phyloP scores from a whole-genome alignment of 2,888 invertebrate genomes.

The Bruchidius siliquastri region DNA sequence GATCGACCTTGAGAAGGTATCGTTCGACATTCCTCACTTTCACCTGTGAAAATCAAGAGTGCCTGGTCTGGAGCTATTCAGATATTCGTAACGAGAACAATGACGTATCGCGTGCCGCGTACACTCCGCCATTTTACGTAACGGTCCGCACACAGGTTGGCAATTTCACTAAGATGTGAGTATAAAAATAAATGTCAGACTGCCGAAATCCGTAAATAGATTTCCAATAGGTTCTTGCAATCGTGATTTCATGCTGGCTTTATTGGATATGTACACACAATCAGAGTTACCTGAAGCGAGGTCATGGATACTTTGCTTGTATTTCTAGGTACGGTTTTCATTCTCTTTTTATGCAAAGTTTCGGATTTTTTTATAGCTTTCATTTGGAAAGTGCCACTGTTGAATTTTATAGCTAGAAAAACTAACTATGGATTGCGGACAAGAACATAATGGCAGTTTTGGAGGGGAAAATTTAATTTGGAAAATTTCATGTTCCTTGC shows the following conservation, averaged over 20 bases:
- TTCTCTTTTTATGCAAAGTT: no score
- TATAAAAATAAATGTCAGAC: not conserved
- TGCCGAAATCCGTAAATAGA: not conserved
- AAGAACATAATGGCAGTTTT: no score
- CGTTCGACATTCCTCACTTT: not conserved
- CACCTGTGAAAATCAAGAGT: not conserved
- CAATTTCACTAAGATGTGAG: not conserved
- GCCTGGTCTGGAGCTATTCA: not conserved
- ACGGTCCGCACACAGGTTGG: not conserved
- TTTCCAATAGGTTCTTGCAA: not conserved
- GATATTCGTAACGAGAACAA: not conserved
- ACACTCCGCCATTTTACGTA: not conserved
- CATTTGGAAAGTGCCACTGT: no score
- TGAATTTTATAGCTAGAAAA: no score
- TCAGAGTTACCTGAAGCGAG: not conserved
- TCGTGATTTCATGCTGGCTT: not conserved
- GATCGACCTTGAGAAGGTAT: not conserved
- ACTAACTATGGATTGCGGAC: no score
- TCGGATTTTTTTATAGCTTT: no score
- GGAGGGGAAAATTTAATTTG: no score
- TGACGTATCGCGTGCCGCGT: not conserved
- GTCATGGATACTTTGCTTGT: no score
- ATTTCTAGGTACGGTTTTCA: no score
- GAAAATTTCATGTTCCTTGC: no score
- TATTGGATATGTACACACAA: not conserved